A percentile compares a stretch with the other conserved stretches of the same genome.
Evolutionary conservation across 2,113 vertebrate species (phyloP).

Genomic region (Pseudois nayaur): DNA sequence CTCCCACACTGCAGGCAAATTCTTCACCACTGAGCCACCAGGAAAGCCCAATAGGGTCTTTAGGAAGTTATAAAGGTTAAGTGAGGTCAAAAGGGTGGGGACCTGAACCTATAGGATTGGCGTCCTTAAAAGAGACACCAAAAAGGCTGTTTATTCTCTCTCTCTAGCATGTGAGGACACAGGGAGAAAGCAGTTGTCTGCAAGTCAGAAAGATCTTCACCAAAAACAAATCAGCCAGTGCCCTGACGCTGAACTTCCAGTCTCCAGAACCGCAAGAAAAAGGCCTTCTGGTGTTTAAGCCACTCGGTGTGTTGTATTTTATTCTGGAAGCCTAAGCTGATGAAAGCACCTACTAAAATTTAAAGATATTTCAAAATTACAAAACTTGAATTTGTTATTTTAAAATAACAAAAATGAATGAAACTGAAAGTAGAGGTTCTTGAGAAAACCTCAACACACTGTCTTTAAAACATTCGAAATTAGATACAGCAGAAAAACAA

Average conservation of each 20-base stretch:
- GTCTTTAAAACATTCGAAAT: neutral
- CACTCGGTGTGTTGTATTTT: neutral
- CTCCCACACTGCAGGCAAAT: neutral
- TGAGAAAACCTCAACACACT: neutral
- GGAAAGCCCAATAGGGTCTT: neutral
- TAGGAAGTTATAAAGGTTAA: neutral
- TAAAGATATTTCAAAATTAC: neutral
- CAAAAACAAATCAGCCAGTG: neutral
- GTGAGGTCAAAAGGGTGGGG: neutral
- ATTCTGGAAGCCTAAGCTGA: neutral
- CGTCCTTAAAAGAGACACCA: neutral
- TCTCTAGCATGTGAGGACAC: neutral
- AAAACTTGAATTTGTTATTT: neutral
- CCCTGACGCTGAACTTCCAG: neutral
- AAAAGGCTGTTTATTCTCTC: neutral
- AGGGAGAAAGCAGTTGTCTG: neutral
- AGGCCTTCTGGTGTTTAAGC: neutral
- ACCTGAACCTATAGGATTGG: neutral
- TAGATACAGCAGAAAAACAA: neutral
- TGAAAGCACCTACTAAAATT: neutral
- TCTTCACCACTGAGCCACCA: neutral
- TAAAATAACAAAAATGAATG: neutral
- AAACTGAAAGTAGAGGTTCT: neutral
- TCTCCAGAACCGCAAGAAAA: neutral
- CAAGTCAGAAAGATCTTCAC: neutral